phyloP scores from a whole-genome alignment of 2,113 vertebrate species.

The Steatornis caripensis region DNA sequence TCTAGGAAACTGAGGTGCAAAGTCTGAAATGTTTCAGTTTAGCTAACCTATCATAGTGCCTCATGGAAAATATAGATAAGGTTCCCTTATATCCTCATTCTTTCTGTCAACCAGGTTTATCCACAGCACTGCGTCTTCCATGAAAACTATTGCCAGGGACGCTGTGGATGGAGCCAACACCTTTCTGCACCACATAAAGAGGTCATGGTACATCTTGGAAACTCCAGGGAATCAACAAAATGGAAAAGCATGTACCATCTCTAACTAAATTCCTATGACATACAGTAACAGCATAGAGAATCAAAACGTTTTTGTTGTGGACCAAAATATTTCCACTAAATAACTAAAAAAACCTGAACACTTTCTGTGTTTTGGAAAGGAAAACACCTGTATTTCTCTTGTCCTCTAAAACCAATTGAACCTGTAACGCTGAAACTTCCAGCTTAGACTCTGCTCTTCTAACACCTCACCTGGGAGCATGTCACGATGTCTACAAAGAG shows the following conservation, averaged over 20 bases:
- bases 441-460: neutral
- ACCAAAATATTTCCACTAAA: neutral
- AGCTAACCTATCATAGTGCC: fast-evolving
- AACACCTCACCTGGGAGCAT: neutral
- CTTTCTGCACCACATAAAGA: neutral
- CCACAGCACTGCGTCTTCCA: neutral
- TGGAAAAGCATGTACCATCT: fast-evolving
- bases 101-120: neutral
- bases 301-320: neutral
- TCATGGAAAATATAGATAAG: neutral
- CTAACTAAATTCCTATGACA: neutral
- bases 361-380: neutral
- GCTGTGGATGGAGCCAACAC: neutral
- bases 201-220: neutral
- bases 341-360: neutral
- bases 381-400: neutral
- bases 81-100: neutral
- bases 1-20: neutral
- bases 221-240: neutral
- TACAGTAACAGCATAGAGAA: neutral
- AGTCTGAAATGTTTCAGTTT: neutral
- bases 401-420: neutral
- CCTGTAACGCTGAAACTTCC: neutral
- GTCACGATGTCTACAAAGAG: neutral
- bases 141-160: neutral